Evolutionary conservation across 2,888 invertebrate genomes (phyloP).

Genomic region (Apamea epomidion): DNA sequence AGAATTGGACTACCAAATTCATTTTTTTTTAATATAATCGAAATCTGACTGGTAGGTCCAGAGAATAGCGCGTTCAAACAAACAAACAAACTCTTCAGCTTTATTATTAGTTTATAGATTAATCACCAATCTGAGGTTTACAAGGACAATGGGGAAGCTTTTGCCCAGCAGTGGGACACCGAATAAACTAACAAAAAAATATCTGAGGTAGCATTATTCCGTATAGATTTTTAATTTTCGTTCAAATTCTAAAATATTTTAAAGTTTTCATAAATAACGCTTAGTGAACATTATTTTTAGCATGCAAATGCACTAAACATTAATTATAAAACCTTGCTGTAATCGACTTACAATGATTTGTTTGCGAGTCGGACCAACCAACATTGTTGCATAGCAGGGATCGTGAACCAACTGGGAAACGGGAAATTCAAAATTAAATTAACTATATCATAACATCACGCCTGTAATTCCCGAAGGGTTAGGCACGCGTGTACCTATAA

Average conservation of each 20-base stretch:
- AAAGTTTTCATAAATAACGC: not conserved
- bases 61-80: no score
- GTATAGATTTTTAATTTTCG: no score
- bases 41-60: no score
- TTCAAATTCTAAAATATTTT: no score
- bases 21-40: no score
- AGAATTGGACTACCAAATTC: no score
- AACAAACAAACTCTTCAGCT: no score
- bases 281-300: not conserved
- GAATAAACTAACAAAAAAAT: no score
- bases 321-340: constrained; percentile 28
- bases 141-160: not conserved
- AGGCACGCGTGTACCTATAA: no score
- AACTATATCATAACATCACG: no score
- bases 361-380: constrained; percentile 29
- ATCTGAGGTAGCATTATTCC: not conserved
- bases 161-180: not conserved
- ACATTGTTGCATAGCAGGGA: constrained; percentile 20
- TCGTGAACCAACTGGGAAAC: constrained; percentile 4
- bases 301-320: constrained; percentile 27
- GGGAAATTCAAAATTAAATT: not conserved
- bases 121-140: not conserved
- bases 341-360: constrained; percentile 42
- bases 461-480: no score
- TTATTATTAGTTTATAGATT: not conserved